A percentile compares a stretch with the other conserved stretches of the same genome.
phyloP scores from a whole-genome alignment of 2,888 invertebrate species.

The Myathropa florea region DNA sequence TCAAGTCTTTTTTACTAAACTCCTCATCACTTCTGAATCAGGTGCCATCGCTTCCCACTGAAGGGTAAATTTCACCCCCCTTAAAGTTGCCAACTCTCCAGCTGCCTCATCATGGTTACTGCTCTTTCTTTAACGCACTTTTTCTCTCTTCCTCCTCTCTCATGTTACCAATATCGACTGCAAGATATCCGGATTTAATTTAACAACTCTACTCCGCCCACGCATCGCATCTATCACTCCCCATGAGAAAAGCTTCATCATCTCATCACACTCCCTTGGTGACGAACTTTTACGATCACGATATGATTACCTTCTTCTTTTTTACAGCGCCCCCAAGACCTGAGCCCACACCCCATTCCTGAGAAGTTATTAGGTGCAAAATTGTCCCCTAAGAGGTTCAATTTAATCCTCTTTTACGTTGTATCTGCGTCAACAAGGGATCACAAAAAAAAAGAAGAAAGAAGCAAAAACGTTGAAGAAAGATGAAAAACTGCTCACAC shows the following conservation, averaged over 20 bases:
- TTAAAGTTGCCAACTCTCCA: not conserved
- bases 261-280: conserved; percentile 25
- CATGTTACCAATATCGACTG: conserved; percentile 11
- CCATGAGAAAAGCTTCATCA: conserved; percentile 19
- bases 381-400: conserved; percentile 57
- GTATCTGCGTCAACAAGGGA: conserved; percentile 11
- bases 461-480: not conserved
- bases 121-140: not conserved
- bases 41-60: not conserved
- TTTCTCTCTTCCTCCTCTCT: not conserved
- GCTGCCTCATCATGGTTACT: conserved; percentile 7
- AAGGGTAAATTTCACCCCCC: not conserved
- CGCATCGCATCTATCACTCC: not conserved
- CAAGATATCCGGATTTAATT: conserved; percentile 45
- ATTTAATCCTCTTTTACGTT: conserved; percentile 61
- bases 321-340: conserved; percentile 26
- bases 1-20: too few species aligned
- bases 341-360: not conserved
- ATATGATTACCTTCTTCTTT: conserved; percentile 48
- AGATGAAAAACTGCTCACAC: conserved; percentile 26
- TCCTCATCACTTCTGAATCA: too few species aligned
- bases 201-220: conserved; percentile 31
- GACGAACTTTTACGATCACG: conserved; percentile 58
- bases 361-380: conserved; percentile 64
- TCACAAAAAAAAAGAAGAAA: not conserved